Base-by-base conservation (phyloP, 2,113 vertebrate genomes). In the Aptenodytes forsteri region DNA sequence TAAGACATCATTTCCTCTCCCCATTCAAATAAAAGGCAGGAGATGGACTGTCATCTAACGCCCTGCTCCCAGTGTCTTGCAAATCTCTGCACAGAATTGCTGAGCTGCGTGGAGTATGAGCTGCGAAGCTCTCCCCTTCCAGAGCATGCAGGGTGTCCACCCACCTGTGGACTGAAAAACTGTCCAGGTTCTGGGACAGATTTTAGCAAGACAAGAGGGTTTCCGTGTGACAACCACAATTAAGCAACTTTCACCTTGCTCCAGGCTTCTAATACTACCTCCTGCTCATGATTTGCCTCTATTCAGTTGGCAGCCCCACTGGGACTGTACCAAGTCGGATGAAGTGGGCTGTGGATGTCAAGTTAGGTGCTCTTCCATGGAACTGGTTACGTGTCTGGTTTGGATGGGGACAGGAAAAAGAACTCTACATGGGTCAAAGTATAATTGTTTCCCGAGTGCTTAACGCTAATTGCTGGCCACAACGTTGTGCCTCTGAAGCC, bases 351-450 rank as follows among this genome's bases (percentile, higher is more conserved):
- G 11, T 2, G 34, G 40, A 1, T 40, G 50, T 36, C 62, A 30
- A 5, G 23, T 66, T 19, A 86, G 75, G 21, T 40, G 55, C 38
- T 73, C 26, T 77, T 90, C 76, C 10, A 0, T 23, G 50, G 90
- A 72, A 27, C 29, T 49, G 42, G 16, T 78, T 26, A 11, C 0
- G 0, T 49, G 23, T 47, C 56, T 38, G 5, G 22, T 70, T 73
- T 90, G 82, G 54, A 70, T 83, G 75, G 79, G 50, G 50, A 55
- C 59, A 88, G 76, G 81, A 90, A 90, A 66, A 47, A 15, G 2
- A 55, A 25, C 32, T 61, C 16, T 23, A 7, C 5, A 0, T 27
- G 40, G n/a, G 36, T 54, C 75, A 22, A 46, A 80, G n/a, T 36
- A 0, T 20, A 29, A 9, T 87, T 46, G 26, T 55, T 89, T 76